Conservation (phyloP, 2,888 invertebrate species). For the Spodoptera picta region DNA sequence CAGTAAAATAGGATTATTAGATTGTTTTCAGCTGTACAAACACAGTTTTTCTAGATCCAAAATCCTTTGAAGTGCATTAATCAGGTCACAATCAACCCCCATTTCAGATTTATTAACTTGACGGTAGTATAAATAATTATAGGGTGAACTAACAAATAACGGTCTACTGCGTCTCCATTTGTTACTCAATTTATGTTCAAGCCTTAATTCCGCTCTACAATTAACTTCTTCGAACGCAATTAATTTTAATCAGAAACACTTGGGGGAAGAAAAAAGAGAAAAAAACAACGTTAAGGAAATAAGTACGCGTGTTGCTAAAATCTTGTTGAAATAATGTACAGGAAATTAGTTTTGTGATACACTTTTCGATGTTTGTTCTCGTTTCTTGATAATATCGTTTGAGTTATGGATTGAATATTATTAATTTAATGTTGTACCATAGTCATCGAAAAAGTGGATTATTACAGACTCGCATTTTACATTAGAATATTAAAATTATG, state of each 20-base stretch:
- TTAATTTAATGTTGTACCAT: no score
- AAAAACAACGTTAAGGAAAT: constrained; percentile 66
- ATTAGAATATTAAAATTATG: background rate
- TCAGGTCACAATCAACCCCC: constrained; percentile 48
- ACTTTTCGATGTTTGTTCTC: constrained; percentile 27
- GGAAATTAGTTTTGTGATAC: constrained; percentile 44
- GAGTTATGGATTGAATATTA: no score
- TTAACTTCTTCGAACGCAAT: constrained; percentile 80
- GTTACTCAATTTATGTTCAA: constrained; percentile 71
- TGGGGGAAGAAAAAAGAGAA: constrained; percentile 62
- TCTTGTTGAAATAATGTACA: constrained; percentile 46
- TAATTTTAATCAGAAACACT: constrained; percentile 82
- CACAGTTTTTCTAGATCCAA: constrained; percentile 39
- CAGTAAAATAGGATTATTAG: constrained; percentile 1
- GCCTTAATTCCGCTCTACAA: constrained; percentile 71
- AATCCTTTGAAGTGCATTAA: constrained; percentile 46
- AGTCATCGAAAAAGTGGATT: no score
- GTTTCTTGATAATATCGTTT: constrained; percentile 11
- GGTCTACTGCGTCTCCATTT: constrained; percentile 67
- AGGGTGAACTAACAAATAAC: constrained; percentile 63
- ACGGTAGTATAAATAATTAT: constrained; percentile 60
- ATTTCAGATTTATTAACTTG: constrained; percentile 52
- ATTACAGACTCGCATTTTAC: no score
- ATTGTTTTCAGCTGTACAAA: constrained; percentile 39
- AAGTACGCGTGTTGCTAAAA: constrained; percentile 43